phyloP scores from a whole-genome alignment of 2,797 vertebrate species.

The Sebastiscus albofasciatus region DNA sequence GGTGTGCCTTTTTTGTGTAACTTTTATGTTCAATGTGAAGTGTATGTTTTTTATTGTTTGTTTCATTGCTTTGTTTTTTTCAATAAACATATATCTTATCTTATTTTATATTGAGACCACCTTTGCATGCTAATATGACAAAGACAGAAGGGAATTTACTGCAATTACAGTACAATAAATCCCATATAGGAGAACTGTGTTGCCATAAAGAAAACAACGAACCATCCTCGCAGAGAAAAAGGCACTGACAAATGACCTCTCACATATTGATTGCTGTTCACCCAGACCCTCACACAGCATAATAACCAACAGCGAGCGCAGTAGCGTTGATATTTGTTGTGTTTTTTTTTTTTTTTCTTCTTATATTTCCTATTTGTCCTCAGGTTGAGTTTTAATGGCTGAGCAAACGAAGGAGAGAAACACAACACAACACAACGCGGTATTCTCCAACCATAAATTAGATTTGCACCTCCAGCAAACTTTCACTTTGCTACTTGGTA shows the following conservation, averaged over 20 bases:
- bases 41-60: no score
- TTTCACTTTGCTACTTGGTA: conserved; percentile 79
- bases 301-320: conserved; percentile 55
- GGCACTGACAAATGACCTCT: conserved; percentile 70
- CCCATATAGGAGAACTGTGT: conserved; percentile 18
- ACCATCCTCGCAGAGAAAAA: conserved; percentile 51
- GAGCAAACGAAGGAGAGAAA: conserved; percentile 69
- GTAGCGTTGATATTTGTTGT: conserved; percentile 58
- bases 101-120: conserved; percentile 1
- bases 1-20: no score
- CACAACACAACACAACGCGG: conserved; percentile 71
- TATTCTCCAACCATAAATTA: conserved; percentile 75
- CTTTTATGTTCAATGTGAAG: no score
- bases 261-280: conserved; percentile 70
- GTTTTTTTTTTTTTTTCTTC: not conserved
- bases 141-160: conserved; percentile 33
- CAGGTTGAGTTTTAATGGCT: conserved; percentile 79
- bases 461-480: conserved; percentile 83
- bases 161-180: conserved; percentile 47
- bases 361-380: conserved; percentile 69
- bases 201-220: conserved; percentile 38
- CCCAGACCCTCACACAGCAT: conserved; percentile 51
- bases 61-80: not conserved
- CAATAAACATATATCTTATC: not conserved
- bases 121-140: conserved; percentile 10